Conservation (phyloP, 1,140 invertebrate species). For the Hycleus phaleratus region DNA sequence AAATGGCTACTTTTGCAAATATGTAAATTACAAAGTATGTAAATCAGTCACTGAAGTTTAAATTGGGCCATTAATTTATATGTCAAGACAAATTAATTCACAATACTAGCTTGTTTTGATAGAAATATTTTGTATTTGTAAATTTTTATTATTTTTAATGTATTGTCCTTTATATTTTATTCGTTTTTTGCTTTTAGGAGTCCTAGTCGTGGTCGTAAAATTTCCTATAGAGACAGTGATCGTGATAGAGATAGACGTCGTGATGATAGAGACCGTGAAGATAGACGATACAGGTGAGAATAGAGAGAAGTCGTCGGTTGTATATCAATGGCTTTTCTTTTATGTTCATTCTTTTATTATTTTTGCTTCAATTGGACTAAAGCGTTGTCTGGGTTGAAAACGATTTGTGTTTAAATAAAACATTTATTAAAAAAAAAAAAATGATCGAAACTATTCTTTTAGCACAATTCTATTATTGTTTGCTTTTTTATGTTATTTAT, state of each 20-base stretch:
- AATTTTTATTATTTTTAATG: no score
- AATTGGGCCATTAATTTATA: no score
- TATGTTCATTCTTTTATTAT: background rate
- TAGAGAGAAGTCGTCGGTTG: conserved; percentile 3
- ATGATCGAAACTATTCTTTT: background rate
- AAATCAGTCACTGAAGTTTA: no score
- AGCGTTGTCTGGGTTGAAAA: conserved; percentile 26
- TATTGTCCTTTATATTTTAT: background rate
- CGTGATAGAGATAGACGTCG: conserved; percentile 26
- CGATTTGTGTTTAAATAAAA: conserved; percentile 1
- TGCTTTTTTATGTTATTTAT: background rate
- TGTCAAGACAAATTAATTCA: no score
- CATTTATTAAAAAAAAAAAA: background rate
- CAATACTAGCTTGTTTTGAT: no score
- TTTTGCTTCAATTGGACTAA: conserved; percentile 17
- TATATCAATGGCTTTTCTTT: conserved; percentile 1
- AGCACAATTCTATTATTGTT: background rate
- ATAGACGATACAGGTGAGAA: conserved; percentile 27
- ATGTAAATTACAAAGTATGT: no score
- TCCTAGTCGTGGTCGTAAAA: conserved; percentile 35
- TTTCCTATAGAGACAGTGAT: conserved; percentile 31
- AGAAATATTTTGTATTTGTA: no score
- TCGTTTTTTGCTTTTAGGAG: conserved; percentile 26
- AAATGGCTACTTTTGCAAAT: no score
- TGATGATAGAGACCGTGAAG: conserved; percentile 29